Base-by-base conservation (phyloP, 2,113 vertebrate species). In the Mustela nigripes region DNA sequence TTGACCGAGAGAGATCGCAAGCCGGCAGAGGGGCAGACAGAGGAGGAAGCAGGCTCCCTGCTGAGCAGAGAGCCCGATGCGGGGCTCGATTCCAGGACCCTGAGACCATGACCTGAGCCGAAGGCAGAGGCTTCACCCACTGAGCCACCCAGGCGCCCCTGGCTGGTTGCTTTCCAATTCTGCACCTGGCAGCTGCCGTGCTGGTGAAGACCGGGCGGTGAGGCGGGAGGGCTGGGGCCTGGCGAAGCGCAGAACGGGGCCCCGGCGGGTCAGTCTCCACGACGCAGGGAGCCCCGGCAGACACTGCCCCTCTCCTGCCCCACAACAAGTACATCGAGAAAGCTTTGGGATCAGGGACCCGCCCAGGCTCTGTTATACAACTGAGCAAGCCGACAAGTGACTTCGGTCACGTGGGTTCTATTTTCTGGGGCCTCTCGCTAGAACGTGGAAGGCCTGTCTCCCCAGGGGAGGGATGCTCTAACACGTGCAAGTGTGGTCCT, bases 381-480 rank as follows among this genome's bases (percentile, higher is more conserved):
- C 85, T 31, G 62, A 94, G 65, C 53, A 73, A 18, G 71, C 76
- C 62, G 73, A 83, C 89, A 83, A 89, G 42, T 9, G 56, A 96
- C 89, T 81, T 74, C 85, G n/a, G 36, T 56, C 87, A 84, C 48
- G 22, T 56, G 83, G 90, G 45, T 90, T 89, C 86, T 87, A 28
- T 73, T 93, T 45, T 78, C 21, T 69, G 85, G 69, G 11, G 83
- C 45, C 56, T 96, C 24, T 9, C 53, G 74, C 69, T 84, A 84
- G 80, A 85, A 69, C 0, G 4, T 16, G 31, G 12, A 88, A 71
- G 45, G 65, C 58, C 26, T 63, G 50, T 67, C 4, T 74, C 93
- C 78, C 73, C 15, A 31, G 36, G 56, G 83, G 69, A 94, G 87
- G 50, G 80, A 58, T 63, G 79, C 60, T 58, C 60, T 76, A 21